phyloP scores from a whole-genome alignment of 1,140 invertebrate genomes.

The Macrobrachium nipponense region DNA sequence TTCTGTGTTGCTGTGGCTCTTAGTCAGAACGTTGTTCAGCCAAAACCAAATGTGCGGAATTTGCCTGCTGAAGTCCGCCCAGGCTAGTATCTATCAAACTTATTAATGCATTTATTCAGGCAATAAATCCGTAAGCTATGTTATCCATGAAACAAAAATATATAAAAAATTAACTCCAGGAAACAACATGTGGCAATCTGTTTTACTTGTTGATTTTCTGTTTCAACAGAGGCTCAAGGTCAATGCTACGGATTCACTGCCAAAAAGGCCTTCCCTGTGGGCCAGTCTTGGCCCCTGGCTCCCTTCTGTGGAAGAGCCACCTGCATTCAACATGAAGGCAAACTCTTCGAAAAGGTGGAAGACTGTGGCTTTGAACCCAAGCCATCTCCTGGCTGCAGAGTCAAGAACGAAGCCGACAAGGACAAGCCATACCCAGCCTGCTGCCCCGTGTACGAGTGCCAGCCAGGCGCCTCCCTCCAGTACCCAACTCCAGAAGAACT shows the following conservation, averaged over 20 bases:
- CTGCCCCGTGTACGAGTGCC: background rate
- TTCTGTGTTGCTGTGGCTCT: background rate
- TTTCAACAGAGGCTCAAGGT: background rate
- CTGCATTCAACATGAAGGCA: background rate
- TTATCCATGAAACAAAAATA: too few relatives aligned
- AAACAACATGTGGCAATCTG: too few relatives aligned
- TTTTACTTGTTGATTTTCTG: too few relatives aligned
- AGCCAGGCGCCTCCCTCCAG: background rate
- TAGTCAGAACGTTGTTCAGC: background rate
- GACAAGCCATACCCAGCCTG: background rate
- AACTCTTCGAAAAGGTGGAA: background rate
- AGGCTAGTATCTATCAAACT: background rate
- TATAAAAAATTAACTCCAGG: too few relatives aligned
- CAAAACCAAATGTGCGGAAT: background rate
- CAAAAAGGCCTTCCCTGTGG: background rate
- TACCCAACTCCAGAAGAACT: background rate
- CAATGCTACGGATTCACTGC: background rate
- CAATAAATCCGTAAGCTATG: too few relatives aligned
- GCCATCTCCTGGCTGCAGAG: background rate
- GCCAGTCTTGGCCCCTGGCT: background rate
- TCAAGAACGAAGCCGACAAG: background rate
- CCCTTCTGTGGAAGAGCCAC: conserved; percentile 21
- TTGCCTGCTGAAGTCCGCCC: background rate
- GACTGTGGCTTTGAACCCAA: background rate
- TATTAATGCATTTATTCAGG: background rate